A percentile compares a stretch with the other conserved stretches of the same genome.
Conservation (phyloP, 2,888 invertebrate species). For the Melanophora roralis region DNA sequence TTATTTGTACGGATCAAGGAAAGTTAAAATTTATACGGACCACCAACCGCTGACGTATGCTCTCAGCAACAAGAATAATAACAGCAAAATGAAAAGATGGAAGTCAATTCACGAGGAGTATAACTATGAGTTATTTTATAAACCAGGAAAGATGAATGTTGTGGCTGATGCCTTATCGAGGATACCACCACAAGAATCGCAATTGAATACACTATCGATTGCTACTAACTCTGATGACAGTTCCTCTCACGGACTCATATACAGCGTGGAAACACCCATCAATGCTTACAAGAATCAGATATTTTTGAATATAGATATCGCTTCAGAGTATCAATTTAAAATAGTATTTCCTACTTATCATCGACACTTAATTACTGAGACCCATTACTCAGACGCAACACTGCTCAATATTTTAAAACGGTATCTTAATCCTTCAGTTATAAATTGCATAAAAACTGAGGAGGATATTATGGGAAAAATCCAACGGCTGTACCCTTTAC, state of each 20-base stretch:
- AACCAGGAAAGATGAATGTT: not conserved
- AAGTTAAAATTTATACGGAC: not conserved
- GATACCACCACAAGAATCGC: not conserved
- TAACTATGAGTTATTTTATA: not conserved
- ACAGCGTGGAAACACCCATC: too few species aligned
- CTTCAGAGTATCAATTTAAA: too few species aligned
- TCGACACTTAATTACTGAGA: too few species aligned
- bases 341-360: too few species aligned
- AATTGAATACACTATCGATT: conserved; percentile 12
- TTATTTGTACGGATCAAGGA: not conserved
- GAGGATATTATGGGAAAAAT: conserved; percentile 13
- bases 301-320: not conserved
- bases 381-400: too few species aligned
- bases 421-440: not conserved
- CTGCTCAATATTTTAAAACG: not conserved
- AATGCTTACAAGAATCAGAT: not conserved
- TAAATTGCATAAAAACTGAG: conserved; percentile 3
- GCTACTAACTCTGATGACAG: too few species aligned
- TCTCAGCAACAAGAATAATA: not conserved
- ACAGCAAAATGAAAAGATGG: not conserved
- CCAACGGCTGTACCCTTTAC: conserved; percentile 11
- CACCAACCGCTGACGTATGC: not conserved
- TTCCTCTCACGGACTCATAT: too few species aligned
- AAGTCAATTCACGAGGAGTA: not conserved
- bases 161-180: not conserved